phyloP scores from a whole-genome alignment of 2,113 vertebrate genomes.

The Pangasianodon gigas region DNA sequence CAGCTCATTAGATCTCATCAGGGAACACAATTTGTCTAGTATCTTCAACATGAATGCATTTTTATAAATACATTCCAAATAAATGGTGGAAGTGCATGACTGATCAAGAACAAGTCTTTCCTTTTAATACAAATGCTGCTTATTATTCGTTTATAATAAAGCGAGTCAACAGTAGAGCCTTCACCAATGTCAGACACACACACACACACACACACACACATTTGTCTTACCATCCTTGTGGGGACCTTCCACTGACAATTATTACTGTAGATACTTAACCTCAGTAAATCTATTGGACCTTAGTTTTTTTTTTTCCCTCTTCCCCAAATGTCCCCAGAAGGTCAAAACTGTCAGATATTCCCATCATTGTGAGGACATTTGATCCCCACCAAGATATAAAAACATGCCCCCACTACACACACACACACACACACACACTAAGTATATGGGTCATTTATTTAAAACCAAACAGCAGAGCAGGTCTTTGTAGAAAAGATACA shows the following conservation, averaged over 20 bases:
- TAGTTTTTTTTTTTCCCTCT: neutral
- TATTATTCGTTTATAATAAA: neutral
- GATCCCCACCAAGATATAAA: neutral
- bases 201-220: neutral
- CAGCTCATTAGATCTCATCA: constrained; percentile 7
- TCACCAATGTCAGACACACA: neutral
- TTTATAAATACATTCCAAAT: neutral
- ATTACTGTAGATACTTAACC: neutral
- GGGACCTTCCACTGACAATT: neutral
- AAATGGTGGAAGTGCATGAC: neutral
- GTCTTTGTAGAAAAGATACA: constrained; percentile 32
- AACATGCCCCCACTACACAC: neutral
- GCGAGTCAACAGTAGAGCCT: neutral
- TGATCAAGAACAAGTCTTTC: neutral
- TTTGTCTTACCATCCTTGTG: neutral
- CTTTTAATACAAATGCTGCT: neutral
- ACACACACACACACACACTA: neutral
- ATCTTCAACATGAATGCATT: neutral
- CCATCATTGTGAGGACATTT: neutral
- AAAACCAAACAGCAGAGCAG: constrained; percentile 25
- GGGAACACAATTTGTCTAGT: neutral
- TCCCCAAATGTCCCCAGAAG: neutral
- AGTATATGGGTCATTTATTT: constrained; percentile 21
- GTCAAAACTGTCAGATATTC: neutral
- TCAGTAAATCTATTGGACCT: neutral